Evolutionary conservation across 2,113 vertebrate species (phyloP).

Genomic region (Plecturocebus donacophilus): DNA sequence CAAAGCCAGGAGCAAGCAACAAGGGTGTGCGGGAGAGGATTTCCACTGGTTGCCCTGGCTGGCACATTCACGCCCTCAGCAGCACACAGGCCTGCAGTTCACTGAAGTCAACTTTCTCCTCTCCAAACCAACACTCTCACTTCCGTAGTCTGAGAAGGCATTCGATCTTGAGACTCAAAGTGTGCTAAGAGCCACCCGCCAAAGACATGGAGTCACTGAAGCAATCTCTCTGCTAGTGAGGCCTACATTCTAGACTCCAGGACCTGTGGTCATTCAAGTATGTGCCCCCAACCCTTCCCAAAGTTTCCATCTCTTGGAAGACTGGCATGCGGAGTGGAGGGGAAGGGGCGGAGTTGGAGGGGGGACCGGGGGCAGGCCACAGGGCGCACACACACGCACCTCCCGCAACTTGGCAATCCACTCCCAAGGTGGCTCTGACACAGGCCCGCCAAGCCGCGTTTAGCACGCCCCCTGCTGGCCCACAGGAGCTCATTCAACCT

Average conservation of each 20-base stretch:
- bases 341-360: too few species aligned
- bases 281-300: not conserved
- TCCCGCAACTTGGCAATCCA: not conserved
- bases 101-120: not conserved
- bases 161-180: not conserved
- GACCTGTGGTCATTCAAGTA: not conserved
- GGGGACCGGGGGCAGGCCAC: not conserved
- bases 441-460: not conserved
- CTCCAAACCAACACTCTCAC: not conserved
- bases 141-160: not conserved
- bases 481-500: constrained; percentile 63
- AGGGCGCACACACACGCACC: not conserved
- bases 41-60: not conserved
- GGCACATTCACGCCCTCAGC: not conserved
- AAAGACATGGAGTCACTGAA: not conserved
- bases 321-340: too few species aligned
- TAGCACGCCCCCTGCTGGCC: constrained; percentile 70
- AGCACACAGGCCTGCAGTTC: not conserved
- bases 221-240: not conserved
- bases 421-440: not conserved
- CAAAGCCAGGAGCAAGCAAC: not conserved
- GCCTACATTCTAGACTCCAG: not conserved
- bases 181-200: not conserved
- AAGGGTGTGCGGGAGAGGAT: not conserved
- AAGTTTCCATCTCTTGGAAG: not conserved